A percentile compares a stretch with the other conserved stretches of the same genome.
Conservation (phyloP, 2,113 vertebrate species). For the Polyodon spathula region DNA sequence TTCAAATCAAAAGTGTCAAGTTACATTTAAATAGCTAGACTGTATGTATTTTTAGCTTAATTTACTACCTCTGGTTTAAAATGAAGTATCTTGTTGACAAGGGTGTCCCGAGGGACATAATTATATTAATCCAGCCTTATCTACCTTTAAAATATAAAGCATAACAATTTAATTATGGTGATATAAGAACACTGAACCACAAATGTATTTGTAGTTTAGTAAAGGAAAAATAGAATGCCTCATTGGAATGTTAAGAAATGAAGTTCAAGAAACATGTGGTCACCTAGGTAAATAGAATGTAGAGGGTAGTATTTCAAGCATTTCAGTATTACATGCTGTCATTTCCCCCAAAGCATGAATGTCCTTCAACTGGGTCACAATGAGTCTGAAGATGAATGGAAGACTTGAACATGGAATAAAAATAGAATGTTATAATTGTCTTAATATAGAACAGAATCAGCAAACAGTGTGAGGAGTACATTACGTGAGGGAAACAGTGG, state of each 20-base stretch:
- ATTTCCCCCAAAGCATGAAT: slow-evolving; percentile 4
- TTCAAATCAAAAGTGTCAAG: no score
- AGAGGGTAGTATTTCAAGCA: neutral
- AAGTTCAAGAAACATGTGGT: neutral
- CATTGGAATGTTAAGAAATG: no score
- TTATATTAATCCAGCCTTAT: no score
- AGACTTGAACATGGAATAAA: slow-evolving; percentile 24
- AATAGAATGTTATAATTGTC: slow-evolving; percentile 42
- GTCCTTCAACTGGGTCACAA: slow-evolving; percentile 33
- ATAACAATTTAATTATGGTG: no score
- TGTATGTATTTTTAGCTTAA: no score
- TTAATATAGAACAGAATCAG: slow-evolving; percentile 36
- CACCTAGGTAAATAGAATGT: neutral
- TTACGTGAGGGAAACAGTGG: slow-evolving; percentile 46
- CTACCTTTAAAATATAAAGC: no score
- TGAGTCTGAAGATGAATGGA: slow-evolving; percentile 37
- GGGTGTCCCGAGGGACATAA: no score
- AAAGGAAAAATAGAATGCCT: neutral
- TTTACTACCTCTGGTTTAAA: no score
- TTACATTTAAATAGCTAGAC: no score
- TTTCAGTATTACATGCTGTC: neutral
- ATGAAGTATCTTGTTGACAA: no score
- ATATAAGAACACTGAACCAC: no score
- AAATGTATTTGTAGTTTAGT: neutral
- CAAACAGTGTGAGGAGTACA: slow-evolving; percentile 48